Evolutionary conservation across 2,888 invertebrate species (phyloP), one percentile per base, ranked within the genome.

Genomic region (Chloroclystis v-ata): DNA sequence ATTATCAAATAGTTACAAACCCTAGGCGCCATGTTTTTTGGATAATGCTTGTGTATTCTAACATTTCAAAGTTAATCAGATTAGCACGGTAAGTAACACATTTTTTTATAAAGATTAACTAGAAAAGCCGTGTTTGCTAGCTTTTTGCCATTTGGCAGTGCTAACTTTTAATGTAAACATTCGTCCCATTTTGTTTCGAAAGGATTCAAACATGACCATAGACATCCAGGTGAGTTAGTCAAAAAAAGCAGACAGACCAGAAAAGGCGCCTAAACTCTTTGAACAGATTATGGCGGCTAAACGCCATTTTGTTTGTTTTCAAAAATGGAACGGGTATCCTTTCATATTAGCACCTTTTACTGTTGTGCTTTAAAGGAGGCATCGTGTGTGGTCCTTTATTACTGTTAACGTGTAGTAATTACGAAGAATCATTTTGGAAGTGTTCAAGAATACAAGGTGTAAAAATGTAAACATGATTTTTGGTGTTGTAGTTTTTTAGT

Each of bases 321-420:
- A 72, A 78, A 81, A 82, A 82, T 82, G 78, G 80, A 79, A 69
- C 64, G 76, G 75, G 79, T 73, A 67, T 76, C 74, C 75, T 82
- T 85, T 79, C 75, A 75, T 73, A 70, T 86, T 86, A 86, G 72
- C 86, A 82, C 86, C 83, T 85, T 86, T 85, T 82, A 86, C 79
- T 84, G 79, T 75, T 71, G 72, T 71, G 70, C 65, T 80, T 78
- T 76, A 75, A 77, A 69, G 68, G 65, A 67, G 59, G 47, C 80
- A 60, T 60, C 77, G 81, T 85, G 86, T 85, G 86, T 82, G 86
- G 86, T 82, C 85, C 55, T 49, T 50, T 43, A 51, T 63, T 58
- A 59, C 56, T 59, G 57, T 60, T 68, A 63, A 58, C 61, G 50
- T 57, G 44, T 54, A 50, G 57, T 67, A 63, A 69, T 65, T 64